Percentiles rank a stretch among this genome's conserved stretches.
Conservation (phyloP, 1,140 invertebrate genomes). For the Calosoma granatense region DNA sequence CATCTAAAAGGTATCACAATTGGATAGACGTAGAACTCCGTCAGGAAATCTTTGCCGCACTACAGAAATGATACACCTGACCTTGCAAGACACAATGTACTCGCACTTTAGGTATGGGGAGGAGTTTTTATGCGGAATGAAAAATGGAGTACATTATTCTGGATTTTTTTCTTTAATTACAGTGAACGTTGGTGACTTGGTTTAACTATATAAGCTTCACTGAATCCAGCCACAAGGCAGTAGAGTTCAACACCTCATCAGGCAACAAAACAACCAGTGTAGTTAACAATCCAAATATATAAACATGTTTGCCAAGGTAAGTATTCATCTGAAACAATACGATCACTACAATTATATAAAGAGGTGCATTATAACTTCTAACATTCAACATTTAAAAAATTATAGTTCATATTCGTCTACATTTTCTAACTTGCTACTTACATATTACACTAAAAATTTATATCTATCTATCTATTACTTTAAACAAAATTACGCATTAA, state of each 20-base stretch:
- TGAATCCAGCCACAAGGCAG: not conserved
- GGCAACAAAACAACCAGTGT: too few species aligned
- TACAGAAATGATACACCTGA: not conserved
- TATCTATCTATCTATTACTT: too few species aligned
- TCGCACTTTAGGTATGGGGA: not conserved
- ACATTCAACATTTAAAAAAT: too few species aligned
- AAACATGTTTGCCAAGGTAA: conserved; percentile 5
- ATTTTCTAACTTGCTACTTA: too few species aligned
- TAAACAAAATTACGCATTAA: too few species aligned
- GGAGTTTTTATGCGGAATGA: not conserved
- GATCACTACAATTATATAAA: too few species aligned
- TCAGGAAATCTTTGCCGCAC: not conserved
- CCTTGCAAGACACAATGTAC: not conserved
- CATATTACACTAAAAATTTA: too few species aligned
- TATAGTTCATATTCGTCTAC: too few species aligned
- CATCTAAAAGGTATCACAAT: conserved; percentile 3
- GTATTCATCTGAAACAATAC: too few species aligned
- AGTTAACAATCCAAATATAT: not conserved
- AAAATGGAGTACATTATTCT: conserved; percentile 1
- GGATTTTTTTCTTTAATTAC: not conserved
- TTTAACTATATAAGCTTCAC: not conserved
- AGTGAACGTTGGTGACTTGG: not conserved
- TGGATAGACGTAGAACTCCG: not conserved
- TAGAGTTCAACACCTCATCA: not conserved
- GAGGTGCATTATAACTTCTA: too few species aligned